Evolutionary conservation across 2,113 vertebrate species (phyloP), one percentile per base, ranked within the genome.

Genomic region (Fregata magnificens): DNA sequence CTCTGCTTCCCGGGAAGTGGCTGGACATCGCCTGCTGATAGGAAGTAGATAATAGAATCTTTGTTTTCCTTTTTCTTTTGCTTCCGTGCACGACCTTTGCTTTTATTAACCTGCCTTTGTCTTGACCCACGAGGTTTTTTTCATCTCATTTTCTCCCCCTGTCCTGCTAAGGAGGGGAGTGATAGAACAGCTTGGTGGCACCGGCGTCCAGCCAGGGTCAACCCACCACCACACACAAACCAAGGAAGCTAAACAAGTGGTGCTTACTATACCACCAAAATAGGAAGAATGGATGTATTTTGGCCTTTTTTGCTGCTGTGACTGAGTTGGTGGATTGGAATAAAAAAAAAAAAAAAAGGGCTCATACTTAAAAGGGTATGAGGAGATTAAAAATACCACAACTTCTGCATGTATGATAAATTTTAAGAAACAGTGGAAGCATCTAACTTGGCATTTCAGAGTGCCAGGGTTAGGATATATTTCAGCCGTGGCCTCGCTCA

Each of bases 321-420:
- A 16, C 2, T 21, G 26, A 73, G 17, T 29, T 36, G 6, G 22
- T 53, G 5, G 7, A 13, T 55, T 80, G 5, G 22, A 55, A 15
- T 52, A 10, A 7, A 9, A 42, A 36, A 14, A 7, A 21, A 44
- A 53, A 40, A 25, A 4, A 63, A 47, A 0, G 7, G 6, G 4
- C 4, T 63, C 5, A 45, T 3, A n/a, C 1, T 38, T 67, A 25
- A 53, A 55, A 3, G 1, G 2, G 1, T 28, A 70, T 17, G 6
- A 81, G 16, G 18, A 82, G 6, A 63, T 62, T n/a, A 70, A 81
- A 91, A 89, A 58, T 67, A 36, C 9, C 29, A 22, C 14, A 83
- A 31, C 15, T 81, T 82, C 55, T 78, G 10, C 3, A 20, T 29
- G 3, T 32, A 7, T 36, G 38, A 55, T 36, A 36, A 56, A 65